Base-by-base conservation (phyloP, 2,797 vertebrate species). In the Sandelia bainsii region DNA sequence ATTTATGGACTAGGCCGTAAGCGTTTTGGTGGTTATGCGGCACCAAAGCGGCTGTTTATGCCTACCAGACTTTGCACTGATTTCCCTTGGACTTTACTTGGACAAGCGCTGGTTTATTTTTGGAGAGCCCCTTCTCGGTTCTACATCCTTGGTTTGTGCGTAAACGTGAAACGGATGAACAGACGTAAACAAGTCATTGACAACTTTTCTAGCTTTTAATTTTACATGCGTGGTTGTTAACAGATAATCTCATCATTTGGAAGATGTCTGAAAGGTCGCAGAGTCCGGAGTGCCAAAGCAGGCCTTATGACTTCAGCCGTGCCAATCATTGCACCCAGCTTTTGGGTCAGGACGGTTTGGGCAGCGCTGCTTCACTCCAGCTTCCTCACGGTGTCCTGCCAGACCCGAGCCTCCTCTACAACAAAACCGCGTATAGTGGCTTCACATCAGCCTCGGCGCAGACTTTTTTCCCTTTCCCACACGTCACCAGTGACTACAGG, bases 241-340 rank as follows among this genome's bases (percentile, higher is more conserved):
- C 1, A 17, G 44, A 8, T 20, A 23, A 29, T 32, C 61, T 4
- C 23, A 2, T 4, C 5, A 8, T 22, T 34, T 42, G 45, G 59
- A 88, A 79, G 51, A 96, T 96, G 95, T 93, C 94, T 50, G 94
- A 93, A 0, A 87, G 90, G 66, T 52, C 93, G 1, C 89, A 92
- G 53, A 94, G 90, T 67, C 91, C 94, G 1, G 94, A 94, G 34
- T 88, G 75, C 87, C 91, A 87, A 40, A 89, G 23, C 62, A 76
- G 92, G 49, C 80, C 93, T 0, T 94, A 92, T 53, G 95, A 94
- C 66, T 89, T 91, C 83, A 94, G 90, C 82, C 84, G 92, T 60
- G 53, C 68, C 72, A 93, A 81, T 76, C 83, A 91, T 73, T 93
- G 93, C 72, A 44, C 72, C 22, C 95, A 93, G 64, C 75, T 68